Evolutionary conservation across 2,113 vertebrate species (phyloP).

Genomic region (Rallus limicola): DNA sequence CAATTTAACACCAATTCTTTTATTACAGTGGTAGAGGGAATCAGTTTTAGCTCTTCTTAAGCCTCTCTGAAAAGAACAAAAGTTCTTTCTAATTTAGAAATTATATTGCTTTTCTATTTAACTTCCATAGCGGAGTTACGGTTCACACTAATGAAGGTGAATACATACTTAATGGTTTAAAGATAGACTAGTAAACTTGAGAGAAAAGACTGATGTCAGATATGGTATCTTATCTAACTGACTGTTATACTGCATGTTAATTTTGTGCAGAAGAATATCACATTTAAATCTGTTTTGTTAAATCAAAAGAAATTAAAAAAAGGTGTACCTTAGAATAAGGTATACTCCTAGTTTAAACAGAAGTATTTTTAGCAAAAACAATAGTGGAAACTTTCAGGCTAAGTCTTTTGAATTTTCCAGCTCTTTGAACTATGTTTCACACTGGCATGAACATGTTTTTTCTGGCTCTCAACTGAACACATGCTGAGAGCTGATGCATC

Average conservation of each 20-base stretch:
- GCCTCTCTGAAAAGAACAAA: background rate
- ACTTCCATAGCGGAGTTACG: background rate
- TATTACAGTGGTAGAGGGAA: background rate
- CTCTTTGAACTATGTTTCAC: slow-evolving; percentile 50
- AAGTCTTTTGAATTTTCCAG: slow-evolving; percentile 38
- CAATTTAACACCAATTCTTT: background rate
- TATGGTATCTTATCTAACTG: background rate
- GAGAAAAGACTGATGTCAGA: background rate
- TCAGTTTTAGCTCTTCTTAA: background rate
- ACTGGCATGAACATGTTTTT: slow-evolving; percentile 47
- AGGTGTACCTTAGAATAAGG: background rate
- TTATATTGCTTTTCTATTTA: background rate
- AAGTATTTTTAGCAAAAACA: slow-evolving; percentile 56
- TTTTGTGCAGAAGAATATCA: background rate
- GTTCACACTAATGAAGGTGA: background rate
- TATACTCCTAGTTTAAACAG: background rate
- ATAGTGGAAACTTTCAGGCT: slow-evolving; percentile 43
- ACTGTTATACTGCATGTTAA: background rate
- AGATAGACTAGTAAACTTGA: background rate
- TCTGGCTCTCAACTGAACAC: slow-evolving; percentile 25
- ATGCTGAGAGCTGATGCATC: slow-evolving; percentile 3
- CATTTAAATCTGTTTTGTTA: background rate
- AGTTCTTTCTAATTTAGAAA: background rate
- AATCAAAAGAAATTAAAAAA: background rate
- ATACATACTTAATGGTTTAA: background rate